Base-by-base conservation (phyloP, 2,113 vertebrate species). In the Okapia johnstoni region DNA sequence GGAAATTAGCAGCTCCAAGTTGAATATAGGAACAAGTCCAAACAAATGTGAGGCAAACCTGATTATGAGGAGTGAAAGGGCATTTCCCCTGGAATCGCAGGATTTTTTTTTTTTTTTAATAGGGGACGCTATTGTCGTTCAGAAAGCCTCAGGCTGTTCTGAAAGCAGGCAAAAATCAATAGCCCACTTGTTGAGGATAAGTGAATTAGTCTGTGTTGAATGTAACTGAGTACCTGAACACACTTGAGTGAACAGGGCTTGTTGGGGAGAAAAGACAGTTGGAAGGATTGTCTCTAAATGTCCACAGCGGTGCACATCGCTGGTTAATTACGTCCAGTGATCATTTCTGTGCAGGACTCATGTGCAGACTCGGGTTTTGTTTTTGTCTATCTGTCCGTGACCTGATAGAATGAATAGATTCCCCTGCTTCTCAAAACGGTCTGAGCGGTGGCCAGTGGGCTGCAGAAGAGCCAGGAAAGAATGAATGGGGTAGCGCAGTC, bases 171-270 rank as follows among this genome's bases (percentile, higher is more conserved):
- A 96, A 98, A 99, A 99, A 99, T 99, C 99, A 99, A 99, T 99
- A 99, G 98, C 97, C 98, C 98, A 99, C 99, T 99, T 99, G 99
- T 99, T 99, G 99, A 98, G 98, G 98, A 98, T 98, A 98, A 99
- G 98, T 98, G 98, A 99, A 99, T 99, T 98, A 98, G 98, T 98
- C 98, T 98, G 98, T 98, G 98, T 98, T 98, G 98, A 98, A 98
- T 99, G 98, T 98, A 99, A 99, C 99, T 3, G 97, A 98, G 98
- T 97, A 98, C 98, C 98, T 99, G 98, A 98, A 98, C 98, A 98
- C 98, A 98, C 98, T 98, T 95, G 96, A 98, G 98, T 95, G 98
- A 98, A 97, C 98, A 98, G 98, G 97, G 97, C 97, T 98, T 97
- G 98, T 97, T 98, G 98, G 96, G 96, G 96, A 98, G 98, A 96